Conservation (phyloP, 2,113 vertebrate genomes). For the Petrocephalus zakoni region DNA sequence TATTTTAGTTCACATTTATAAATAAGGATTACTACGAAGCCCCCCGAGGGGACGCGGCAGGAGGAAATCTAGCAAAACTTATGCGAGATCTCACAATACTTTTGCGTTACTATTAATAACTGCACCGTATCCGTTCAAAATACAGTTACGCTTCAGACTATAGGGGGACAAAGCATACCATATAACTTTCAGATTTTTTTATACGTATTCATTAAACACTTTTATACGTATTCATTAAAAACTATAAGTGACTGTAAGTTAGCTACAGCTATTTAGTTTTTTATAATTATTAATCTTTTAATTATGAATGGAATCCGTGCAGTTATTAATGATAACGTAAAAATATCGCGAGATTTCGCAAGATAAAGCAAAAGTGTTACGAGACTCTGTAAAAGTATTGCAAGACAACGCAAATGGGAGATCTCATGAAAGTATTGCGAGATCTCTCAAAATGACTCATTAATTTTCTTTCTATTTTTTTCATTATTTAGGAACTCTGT, state of each 20-base stretch:
- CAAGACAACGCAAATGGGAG: too few species aligned
- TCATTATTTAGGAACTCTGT: background rate
- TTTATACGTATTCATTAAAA: background rate
- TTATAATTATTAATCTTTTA: background rate
- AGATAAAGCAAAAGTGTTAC: too few species aligned
- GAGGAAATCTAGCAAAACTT: background rate
- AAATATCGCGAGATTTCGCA: background rate
- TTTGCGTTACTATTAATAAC: background rate
- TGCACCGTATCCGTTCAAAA: background rate
- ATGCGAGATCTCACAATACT: background rate
- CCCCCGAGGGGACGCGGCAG: background rate
- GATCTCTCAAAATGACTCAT: too few species aligned
- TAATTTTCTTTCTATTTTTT: too few species aligned
- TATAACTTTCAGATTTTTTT: background rate
- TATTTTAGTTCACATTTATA: constrained; percentile 32
- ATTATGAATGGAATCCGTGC: background rate
- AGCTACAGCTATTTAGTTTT: background rate
- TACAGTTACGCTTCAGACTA: background rate
- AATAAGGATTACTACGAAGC: background rate
- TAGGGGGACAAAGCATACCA: background rate
- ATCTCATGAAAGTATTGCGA: too few species aligned
- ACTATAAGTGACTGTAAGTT: background rate
- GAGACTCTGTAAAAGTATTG: too few species aligned
- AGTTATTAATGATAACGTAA: background rate
- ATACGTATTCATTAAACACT: background rate